Conservation (phyloP, 2,797 vertebrate species). For the Sebastes miniatus region DNA sequence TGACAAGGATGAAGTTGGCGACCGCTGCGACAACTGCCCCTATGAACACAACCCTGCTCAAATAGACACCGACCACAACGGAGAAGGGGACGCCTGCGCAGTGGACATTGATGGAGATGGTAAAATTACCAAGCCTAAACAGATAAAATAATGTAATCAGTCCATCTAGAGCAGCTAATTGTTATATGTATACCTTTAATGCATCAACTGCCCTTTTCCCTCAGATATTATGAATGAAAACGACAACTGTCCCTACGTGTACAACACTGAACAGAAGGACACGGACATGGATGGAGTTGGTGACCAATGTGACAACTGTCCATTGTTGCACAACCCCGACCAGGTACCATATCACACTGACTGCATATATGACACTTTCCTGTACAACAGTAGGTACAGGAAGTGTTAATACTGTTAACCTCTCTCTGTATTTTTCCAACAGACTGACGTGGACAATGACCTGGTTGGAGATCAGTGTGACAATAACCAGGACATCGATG, state of each 20-base stretch:
- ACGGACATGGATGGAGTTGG: constrained; percentile 95
- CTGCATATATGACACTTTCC: not conserved
- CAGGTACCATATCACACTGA: constrained; percentile 81
- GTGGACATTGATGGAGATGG: constrained; percentile 99
- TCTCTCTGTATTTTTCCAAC: constrained; percentile 25
- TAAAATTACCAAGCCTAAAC: constrained; percentile 62
- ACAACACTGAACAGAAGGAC: constrained; percentile 96
- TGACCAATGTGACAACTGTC: constrained; percentile 98
- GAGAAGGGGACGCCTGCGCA: constrained; percentile 94
- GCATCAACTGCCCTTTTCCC: not conserved
- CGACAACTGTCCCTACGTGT: constrained; percentile 96
- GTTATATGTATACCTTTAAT: not conserved
- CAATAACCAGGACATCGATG: constrained; percentile 96
- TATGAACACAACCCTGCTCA: constrained; percentile 96
- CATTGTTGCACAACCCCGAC: constrained; percentile 94
- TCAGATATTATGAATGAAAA: constrained; percentile 92
- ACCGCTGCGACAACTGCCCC: constrained; percentile 97
- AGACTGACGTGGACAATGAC: constrained; percentile 94
- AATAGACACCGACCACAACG: constrained; percentile 94
- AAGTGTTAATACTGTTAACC: not conserved
- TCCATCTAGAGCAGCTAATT: not conserved
- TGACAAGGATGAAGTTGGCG: constrained; percentile 97
- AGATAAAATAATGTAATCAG: not conserved
- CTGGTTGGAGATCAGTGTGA: constrained; percentile 97
- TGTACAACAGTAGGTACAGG: not conserved